Evolutionary conservation across 2,888 invertebrate genomes (phyloP).

Genomic region (Limnephilus lunatus): DNA sequence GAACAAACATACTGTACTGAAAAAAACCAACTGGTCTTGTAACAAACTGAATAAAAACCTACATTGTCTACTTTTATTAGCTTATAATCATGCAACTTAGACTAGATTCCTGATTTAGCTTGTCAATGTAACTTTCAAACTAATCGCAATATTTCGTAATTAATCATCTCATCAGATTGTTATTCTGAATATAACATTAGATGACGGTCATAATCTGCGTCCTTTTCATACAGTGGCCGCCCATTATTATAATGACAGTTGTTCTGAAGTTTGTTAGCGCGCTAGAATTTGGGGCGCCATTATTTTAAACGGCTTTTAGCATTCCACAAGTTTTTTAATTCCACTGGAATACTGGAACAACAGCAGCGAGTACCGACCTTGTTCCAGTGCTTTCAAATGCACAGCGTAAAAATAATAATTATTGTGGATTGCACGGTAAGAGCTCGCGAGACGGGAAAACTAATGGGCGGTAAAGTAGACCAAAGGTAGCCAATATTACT

Average conservation of each 20-base stretch:
- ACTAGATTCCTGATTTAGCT: too few relatives aligned
- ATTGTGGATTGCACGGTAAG: neutral
- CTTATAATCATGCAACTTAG: too few relatives aligned
- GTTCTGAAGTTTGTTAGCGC: neutral
- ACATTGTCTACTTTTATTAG: too few relatives aligned
- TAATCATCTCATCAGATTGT: neutral
- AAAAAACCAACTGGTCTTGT: too few relatives aligned
- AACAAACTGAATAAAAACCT: too few relatives aligned
- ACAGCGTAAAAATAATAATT: neutral
- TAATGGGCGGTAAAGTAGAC: neutral
- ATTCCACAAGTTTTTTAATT: slow-evolving; percentile 29
- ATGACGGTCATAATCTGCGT: neutral
- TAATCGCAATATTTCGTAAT: too few relatives aligned
- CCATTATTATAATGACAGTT: neutral
- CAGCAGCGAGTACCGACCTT: neutral
- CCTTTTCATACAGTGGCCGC: neutral
- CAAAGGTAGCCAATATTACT: neutral
- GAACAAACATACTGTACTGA: too few relatives aligned
- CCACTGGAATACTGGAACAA: neutral
- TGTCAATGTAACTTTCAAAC: too few relatives aligned
- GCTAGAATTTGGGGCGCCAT: neutral
- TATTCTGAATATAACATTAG: neutral
- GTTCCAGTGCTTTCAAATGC: neutral
- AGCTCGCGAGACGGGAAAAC: neutral
- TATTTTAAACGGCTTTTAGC: neutral